Evolutionary conservation across 2,113 vertebrate species (phyloP), one percentile per base, ranked within the genome.

Genomic region (Promerops cafer): DNA sequence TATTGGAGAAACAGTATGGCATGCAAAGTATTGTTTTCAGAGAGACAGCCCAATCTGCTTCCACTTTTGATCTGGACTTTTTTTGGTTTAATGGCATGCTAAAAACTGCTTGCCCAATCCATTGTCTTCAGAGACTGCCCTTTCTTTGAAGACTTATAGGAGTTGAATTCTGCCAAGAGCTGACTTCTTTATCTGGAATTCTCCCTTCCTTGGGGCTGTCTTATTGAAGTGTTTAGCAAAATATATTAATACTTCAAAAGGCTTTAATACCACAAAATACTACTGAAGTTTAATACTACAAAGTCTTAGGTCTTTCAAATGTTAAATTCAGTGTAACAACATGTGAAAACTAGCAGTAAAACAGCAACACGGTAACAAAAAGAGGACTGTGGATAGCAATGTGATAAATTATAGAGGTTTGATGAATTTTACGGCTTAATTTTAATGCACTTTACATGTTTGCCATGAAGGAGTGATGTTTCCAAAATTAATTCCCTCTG

Each of bases 71-170:
- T 95, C 75, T 63, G 53, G 83, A 84, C 82, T 70, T 95, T 96
- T 97, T 97, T 95, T 96, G 95, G 94, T 96, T 93, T 90, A 92
- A 93, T 74, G 50, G 52, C 60, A 59, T 47, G 88, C 96, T 97
- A 97, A 97, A 97, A 97, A 95, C 76, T 91, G 72, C 95, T 97
- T 96, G 87, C 88, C 83, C 40, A n/a, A 72, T 59, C 94, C 94
- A 96, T 96, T 97, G 96, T 97, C 91, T 71, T 96, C 89, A 82
- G 69, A 89, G 80, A 69, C 72, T 71, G 65, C 93, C 91, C 94
- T 95, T 93, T 94, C 91, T 95, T 68, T 96, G 69, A 95, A 86
- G 80, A 71, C 74, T 90, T 84, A n/a, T 19, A 83, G 83, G 50
- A 68, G 40, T 0, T 68, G 61, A 81, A 64, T 72, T 90, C 63